Evolutionary conservation across 2,797 vertebrate species (phyloP), one percentile per base, ranked within the genome.

Genomic region (Girardinus metallicus): DNA sequence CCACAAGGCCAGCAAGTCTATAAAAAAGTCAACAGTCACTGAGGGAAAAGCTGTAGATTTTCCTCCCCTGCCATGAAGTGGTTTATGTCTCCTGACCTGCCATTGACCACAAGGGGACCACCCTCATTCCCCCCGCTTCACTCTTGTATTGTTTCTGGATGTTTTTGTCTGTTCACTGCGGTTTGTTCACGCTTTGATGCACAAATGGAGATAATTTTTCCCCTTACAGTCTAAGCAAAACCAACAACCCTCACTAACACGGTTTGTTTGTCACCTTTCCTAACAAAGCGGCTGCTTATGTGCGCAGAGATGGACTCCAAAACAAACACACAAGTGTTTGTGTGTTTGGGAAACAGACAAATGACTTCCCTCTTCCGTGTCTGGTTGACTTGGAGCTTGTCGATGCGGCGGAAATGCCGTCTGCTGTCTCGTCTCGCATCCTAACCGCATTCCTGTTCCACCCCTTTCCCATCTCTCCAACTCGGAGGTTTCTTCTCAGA

Each of bases 1-100:
- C 83, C 82, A 86, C 80, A 82, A 85, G 77, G 78, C 78, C 81
- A 91, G 73, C 55, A 2, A 41, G 74, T 64, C 82, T 90, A 84
- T 89, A 91, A 89, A 91, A 91, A 84, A 87, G 86, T 84, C 91
- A 87, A 83, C 83, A 81, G 86, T 88, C 72, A 80, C 72, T 77
- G 51, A 74, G 73, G 75, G 78, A 88, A 89, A 93, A 90, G 83
- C 86, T 90, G 88, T 90, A 82, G 89, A 93, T 93, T 84, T 85
- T 94, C 91, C 92, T 89, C 70, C 90, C 72, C 83, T 81, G 76
- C 80, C 84, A 89, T 91, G 89, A 90, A 90, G 88, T 86, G 86
- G 85, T 90, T 88, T 84, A 89, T 91, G 92, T 92, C 89, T 94
- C 92, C 87, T 92, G 93, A 95, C 93, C 89, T 86, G 86, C 53